Evolutionary conservation across 2,888 invertebrate species (phyloP), one percentile per base, ranked within the genome.

Genomic region (Aradus depressus): DNA sequence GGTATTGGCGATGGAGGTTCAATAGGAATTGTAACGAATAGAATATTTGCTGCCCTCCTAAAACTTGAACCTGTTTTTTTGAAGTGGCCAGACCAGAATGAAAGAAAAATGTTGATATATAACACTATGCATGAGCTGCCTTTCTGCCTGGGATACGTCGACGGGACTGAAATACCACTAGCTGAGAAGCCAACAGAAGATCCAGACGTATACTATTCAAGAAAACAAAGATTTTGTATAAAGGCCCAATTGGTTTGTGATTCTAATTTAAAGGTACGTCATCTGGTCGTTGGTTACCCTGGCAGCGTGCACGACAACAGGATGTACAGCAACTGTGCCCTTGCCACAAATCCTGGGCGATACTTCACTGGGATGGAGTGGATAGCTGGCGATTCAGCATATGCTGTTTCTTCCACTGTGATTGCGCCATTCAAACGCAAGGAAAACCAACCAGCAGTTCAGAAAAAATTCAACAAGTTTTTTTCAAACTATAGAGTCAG

Each of bases 161-260:
- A 50, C 32, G 31, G 50, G 6, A 31, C 50, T 4, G 50, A 50
- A 22, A 45, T 51, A 12, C 51, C 44, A 28, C 48, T 51, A 31
- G 51, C 51, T 14, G 51, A 51, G 22, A 51, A 51, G 31, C 51
- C 51, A 4, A 19, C 19, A 3, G 25, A 8, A 12, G 2, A 19
- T 18, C 45, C 44, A 6, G 47, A 51, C 18, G 38, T 23, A 4
- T 51, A 51, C 31, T 51, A 51, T 22, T 51, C 51, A 3, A 50
- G 51, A 28, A 51, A 51, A n/a, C 44, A 45, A 18, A 16, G 41
- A 4, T 51, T 19, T 18, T 50, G 44, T 3, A 50, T 50, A 19
- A 50, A 51, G 25, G 51, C 51, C 10, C 51, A 51, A 23, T 26
- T 51, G 14, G 35, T 51, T 4, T 51, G 45, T 26, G 51, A 51